These are phyloP conservation scores for Tortrix viridana DNA, from an alignment of 2,888 invertebrate genomes.

Conservation along the genomic window DNA sequence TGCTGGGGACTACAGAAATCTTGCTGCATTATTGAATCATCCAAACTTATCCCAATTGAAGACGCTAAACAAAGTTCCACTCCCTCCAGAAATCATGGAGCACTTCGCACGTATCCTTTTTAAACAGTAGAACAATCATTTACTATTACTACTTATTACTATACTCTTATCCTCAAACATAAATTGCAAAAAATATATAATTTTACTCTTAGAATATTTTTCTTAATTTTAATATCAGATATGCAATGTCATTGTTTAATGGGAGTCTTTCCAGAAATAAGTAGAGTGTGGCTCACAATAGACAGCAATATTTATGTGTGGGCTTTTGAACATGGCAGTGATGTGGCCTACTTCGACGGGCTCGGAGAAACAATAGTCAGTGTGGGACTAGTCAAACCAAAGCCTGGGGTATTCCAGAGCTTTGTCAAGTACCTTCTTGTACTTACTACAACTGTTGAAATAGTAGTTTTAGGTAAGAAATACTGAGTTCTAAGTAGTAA, in stretches of 20 bases:
- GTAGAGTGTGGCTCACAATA: conserved; percentile 98
- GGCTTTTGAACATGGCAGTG: conserved; percentile 97
- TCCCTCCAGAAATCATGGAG: conserved; percentile 97
- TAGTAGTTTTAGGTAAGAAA: conserved; percentile 92
- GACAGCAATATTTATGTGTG: conserved; percentile 99
- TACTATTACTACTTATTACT: too few species aligned
- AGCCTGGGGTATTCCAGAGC: conserved; percentile 93
- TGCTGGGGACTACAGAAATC: conserved; percentile 95
- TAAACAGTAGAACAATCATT: not conserved
- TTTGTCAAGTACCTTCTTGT: conserved; percentile 96
- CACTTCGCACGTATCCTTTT: conserved; percentile 96
- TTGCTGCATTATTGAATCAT: conserved; percentile 88
- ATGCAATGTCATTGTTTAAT: conserved; percentile 98
- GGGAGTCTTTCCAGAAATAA: conserved; percentile 98
- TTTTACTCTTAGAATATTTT: too few species aligned
- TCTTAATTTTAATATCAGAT: conserved; percentile 82
- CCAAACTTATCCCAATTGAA: conserved; percentile 91
- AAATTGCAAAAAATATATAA: too few species aligned
- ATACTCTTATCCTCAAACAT: too few species aligned
- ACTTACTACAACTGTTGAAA: conserved; percentile 97
- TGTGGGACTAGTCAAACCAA: conserved; percentile 95
- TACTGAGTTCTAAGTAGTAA: too few species aligned
- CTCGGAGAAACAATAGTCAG: conserved; percentile 96
- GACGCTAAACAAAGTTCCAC: conserved; percentile 92
- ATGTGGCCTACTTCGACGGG: conserved; percentile 98